Conservation (phyloP, 2,888 invertebrate genomes). For the Apodemia hepburni region DNA sequence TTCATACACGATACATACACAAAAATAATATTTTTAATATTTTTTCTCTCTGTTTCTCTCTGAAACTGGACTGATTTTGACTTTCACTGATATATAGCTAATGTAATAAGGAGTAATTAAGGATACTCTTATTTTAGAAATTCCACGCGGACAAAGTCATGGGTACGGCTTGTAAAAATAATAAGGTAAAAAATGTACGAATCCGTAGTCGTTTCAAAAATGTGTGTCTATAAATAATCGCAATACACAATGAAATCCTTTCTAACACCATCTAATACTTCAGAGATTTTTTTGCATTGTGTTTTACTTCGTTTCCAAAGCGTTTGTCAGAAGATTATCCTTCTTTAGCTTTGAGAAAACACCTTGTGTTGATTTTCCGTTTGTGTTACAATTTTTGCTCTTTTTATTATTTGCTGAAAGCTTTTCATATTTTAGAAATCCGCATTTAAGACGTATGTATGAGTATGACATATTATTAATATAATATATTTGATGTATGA, state of each 20-base stretch:
- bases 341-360: slow-evolving; percentile 12
- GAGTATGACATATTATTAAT: too few species aligned
- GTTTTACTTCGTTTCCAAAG: slow-evolving; percentile 7
- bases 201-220: not conserved
- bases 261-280: not conserved
- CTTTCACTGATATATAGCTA: too few species aligned
- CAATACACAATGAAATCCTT: not conserved
- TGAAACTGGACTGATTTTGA: too few species aligned
- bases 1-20: too few species aligned
- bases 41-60: too few species aligned
- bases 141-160: too few species aligned
- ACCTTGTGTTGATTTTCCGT: slow-evolving; percentile 6
- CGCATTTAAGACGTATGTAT: not conserved
- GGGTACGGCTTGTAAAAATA: too few species aligned
- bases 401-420: slow-evolving; percentile 14
- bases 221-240: not conserved
- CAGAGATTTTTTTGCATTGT: slow-evolving; percentile 1
- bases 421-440: not conserved
- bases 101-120: too few species aligned
- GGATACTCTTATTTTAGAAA: too few species aligned
- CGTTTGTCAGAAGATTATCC: slow-evolving; percentile 13
- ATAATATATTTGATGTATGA: not conserved
- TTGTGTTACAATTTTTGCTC: slow-evolving; percentile 1
- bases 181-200: too few species aligned
- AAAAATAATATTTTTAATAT: too few species aligned